phyloP scores from a whole-genome alignment of 37 sponge, comb jelly and placozoan genomes.

The Lycopodina hypogea region DNA sequence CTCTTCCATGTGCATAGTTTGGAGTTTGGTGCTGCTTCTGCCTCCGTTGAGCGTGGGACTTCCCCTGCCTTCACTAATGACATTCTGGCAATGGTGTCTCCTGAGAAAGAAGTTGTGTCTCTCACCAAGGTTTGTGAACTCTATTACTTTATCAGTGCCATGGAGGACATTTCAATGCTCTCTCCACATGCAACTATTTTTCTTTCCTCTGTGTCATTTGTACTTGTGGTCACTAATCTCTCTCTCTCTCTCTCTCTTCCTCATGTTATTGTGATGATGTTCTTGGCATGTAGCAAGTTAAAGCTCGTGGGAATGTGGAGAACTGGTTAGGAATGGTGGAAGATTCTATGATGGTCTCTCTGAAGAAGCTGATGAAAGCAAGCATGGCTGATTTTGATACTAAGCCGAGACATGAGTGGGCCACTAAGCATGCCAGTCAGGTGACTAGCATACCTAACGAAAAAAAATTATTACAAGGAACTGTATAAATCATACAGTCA shows the following conservation, averaged over 20 bases:
- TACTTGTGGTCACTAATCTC: neutral
- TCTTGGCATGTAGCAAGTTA: constrained; percentile 54
- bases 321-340: constrained; percentile 91
- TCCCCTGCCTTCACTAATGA: constrained; percentile 83
- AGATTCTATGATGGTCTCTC: constrained; percentile 90
- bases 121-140: constrained; percentile 64
- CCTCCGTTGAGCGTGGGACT: constrained; percentile 56
- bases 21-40: constrained; percentile 83
- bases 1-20: no score
- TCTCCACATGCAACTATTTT: neutral
- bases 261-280: neutral
- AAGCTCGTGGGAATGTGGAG: constrained; percentile 96
- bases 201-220: neutral
- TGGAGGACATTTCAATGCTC: no score
- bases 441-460: neutral
- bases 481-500: no score
- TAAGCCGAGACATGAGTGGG: constrained; percentile 92
- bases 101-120: constrained; percentile 83
- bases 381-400: constrained; percentile 85
- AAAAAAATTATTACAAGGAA: neutral
- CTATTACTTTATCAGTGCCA: no score
- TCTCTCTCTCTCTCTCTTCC: no score
- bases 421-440: constrained; percentile 82
- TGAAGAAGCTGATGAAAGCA: constrained; percentile 85
- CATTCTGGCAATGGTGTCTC: constrained; percentile 93